Base-by-base conservation (phyloP, 2,888 invertebrate genomes). In the Tethea ocularis region DNA sequence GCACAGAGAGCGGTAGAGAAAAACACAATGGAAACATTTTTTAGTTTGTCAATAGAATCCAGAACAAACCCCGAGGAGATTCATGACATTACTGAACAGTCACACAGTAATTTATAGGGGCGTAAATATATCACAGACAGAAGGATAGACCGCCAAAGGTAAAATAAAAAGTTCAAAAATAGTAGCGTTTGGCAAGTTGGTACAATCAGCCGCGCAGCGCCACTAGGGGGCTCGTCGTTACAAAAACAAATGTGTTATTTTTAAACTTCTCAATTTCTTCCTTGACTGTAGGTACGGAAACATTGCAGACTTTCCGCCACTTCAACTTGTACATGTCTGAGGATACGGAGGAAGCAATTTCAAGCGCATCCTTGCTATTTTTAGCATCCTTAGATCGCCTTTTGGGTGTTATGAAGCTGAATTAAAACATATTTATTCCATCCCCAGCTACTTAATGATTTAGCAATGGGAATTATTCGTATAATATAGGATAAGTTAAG, bases 221-320 rank as follows among this genome's bases (percentile, higher is more conserved):
- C 68, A 72, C 66, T 61, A 56, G 59, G 69, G 62, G 22, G 57
- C 60, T 61, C 58, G 60, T 61, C 46, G 46, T 1, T 46, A 46
- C 17, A 46, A 46, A 46, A 20, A 20, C 62, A 66, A 69, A 57
- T 51, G 58, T 63, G 63, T 74, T 74, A 71, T 72, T 74, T 72
- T 66, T 74, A 69, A 72, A 61, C 58, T 60, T 59, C 60, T 61
- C 59, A 60, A 67, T 71, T 66, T 68, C 72, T 69, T 67, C 64
- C 69, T 66, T 66, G 60, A 6, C 55, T 60, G 59, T 59, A 57
- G 41, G 41, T 53, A 62, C 56, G 46, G 23, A 59, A 29, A 62
- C 58, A 60, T 41, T 59, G 59, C 33, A 13, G 56, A 59, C 59
- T 58, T 26, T 60, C 57, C 26, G 23, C 52, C 51, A 57, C 57